Conservation (phyloP, 2,113 vertebrate species). For the Xyrauchen texanus region DNA sequence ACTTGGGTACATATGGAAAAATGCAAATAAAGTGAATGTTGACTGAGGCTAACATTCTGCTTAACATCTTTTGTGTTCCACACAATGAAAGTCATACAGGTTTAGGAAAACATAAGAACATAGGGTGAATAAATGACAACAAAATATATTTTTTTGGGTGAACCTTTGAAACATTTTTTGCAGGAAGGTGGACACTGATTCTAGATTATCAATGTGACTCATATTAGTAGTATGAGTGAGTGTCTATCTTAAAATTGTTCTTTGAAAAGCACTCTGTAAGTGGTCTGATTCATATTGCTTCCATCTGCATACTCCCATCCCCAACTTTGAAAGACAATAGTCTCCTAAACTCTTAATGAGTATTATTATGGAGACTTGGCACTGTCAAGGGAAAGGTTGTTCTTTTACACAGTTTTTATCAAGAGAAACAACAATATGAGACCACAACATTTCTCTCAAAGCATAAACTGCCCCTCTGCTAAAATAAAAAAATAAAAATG, state of each 20-base stretch:
- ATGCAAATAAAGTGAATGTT: too few species aligned
- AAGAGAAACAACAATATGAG: not conserved
- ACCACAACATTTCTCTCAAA: slow-evolving; percentile 8
- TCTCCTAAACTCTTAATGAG: slow-evolving; percentile 18
- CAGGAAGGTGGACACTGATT: too few species aligned
- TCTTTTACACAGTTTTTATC: not conserved
- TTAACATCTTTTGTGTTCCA: too few species aligned
- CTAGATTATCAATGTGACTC: too few species aligned
- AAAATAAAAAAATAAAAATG: not conserved
- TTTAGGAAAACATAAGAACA: too few species aligned
- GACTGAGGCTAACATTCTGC: too few species aligned
- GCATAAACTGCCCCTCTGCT: slow-evolving; percentile 4
- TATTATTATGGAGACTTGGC: not conserved
- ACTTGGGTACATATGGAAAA: too few species aligned
- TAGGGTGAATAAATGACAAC: too few species aligned
- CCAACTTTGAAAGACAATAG: slow-evolving; percentile 20
- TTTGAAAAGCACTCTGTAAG: not conserved
- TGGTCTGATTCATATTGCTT: not conserved
- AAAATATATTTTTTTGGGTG: too few species aligned
- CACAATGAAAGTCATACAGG: too few species aligned
- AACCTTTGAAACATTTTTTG: too few species aligned
- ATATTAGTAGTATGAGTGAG: too few species aligned
- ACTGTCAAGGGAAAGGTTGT: not conserved
- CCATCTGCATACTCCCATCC: slow-evolving; percentile 19
- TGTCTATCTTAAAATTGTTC: not conserved